Conservation (phyloP, 2,797 vertebrate species). For the Austrolebias charrua region DNA sequence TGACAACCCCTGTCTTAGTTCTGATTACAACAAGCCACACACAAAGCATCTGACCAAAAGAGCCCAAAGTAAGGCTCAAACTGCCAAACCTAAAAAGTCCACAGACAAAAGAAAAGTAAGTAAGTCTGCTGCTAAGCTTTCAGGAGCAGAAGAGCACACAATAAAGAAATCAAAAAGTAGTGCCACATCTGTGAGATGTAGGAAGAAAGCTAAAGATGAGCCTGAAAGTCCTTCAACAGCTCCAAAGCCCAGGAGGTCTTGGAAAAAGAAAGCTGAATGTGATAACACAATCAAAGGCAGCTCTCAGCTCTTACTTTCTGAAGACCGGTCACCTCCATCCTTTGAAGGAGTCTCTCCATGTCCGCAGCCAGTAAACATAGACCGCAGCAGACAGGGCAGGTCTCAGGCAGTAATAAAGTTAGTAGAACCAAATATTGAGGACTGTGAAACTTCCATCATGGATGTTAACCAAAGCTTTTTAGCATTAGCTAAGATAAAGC, state of each 20-base stretch:
- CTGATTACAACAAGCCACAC: constrained; percentile 49
- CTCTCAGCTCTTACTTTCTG: constrained; percentile 71
- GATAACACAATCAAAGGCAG: constrained; percentile 51
- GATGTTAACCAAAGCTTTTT: constrained; percentile 56
- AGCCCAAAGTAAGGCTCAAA: constrained; percentile 73
- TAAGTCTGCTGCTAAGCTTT: constrained; percentile 70
- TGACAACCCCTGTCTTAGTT: constrained; percentile 74
- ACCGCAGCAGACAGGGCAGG: constrained; percentile 13
- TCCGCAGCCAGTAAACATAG: constrained; percentile 61
- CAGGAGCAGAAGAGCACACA: constrained; percentile 71
- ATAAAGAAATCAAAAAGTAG: constrained; percentile 77
- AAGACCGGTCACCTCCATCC: constrained; percentile 67
- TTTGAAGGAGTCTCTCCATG: constrained; percentile 73
- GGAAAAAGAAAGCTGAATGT: constrained; percentile 68
- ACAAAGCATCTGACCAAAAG: constrained; percentile 68
- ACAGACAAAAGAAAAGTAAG: constrained; percentile 70
- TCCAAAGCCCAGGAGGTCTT: constrained; percentile 60
- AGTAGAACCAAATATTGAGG: constrained; percentile 79
- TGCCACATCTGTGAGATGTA: constrained; percentile 70
- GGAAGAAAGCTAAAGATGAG: constrained; percentile 63
- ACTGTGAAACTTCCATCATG: constrained; percentile 70
- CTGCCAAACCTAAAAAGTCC: constrained; percentile 80
- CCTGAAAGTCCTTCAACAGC: constrained; percentile 46
- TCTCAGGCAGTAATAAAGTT: constrained; percentile 59
- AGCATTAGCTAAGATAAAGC: constrained; percentile 41